These are phyloP conservation scores for Microtus pennsylvanicus DNA, from an alignment of 2,113 vertebrate species.

Conservation along the genomic window DNA sequence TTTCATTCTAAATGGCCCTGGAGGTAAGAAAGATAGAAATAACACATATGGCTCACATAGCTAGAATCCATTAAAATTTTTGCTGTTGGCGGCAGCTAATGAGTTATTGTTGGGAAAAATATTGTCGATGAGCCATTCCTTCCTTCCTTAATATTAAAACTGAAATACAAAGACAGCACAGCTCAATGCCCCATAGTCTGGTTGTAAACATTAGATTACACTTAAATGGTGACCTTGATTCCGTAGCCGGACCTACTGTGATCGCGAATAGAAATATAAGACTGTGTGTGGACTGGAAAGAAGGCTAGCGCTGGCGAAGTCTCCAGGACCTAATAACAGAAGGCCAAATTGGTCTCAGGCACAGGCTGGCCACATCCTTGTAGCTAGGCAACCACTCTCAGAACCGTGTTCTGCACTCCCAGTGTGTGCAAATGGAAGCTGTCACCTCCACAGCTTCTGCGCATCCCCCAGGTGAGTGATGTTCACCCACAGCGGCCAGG, in stretches of 20 bases:
- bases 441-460: neutral
- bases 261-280: conserved; percentile 17
- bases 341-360: neutral
- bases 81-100: conserved; percentile 75
- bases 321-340: neutral
- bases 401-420: neutral
- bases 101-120: conserved; percentile 70
- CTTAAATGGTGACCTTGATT: conserved; percentile 40
- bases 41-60: conserved; percentile 48
- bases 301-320: neutral
- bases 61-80: conserved; percentile 70
- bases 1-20: conserved; percentile 69
- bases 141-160: conserved; percentile 65
- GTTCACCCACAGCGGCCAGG: neutral
- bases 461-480: neutral
- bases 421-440: neutral
- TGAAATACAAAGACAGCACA: conserved; percentile 49
- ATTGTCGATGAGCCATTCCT: conserved; percentile 64
- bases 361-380: neutral
- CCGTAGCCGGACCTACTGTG: neutral
- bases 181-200: conserved; percentile 43
- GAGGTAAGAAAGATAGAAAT: conserved; percentile 49
- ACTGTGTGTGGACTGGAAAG: too few species aligned
- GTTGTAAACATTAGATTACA: conserved; percentile 26
- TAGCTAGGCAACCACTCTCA: neutral